A percentile compares a stretch with the other conserved stretches of the same genome.
Conservation (phyloP, 2,113 vertebrate species). For the Panurus biarmicus region DNA sequence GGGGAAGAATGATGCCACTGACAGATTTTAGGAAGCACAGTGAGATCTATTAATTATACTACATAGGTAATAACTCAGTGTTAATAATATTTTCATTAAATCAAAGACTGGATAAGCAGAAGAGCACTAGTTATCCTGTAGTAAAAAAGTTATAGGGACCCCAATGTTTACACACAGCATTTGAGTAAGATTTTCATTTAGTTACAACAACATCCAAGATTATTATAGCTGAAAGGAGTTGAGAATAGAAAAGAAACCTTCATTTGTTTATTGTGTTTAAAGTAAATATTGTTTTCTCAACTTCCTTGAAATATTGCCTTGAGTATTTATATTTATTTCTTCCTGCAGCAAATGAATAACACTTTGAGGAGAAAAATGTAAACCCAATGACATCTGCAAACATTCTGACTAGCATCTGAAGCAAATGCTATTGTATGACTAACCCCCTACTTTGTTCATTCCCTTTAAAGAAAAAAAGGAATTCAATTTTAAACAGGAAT, state of each 20-base stretch:
- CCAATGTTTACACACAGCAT: not conserved
- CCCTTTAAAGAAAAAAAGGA: not conserved
- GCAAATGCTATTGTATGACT: not conserved
- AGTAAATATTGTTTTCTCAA: not conserved
- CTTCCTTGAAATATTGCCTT: not conserved
- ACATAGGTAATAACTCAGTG: not conserved
- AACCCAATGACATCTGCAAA: not conserved
- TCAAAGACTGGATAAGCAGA: not conserved
- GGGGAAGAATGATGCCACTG: not conserved
- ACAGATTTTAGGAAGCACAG: not conserved
- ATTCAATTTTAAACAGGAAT: not conserved
- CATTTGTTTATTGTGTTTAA: not conserved
- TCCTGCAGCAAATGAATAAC: not conserved
- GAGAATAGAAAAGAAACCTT: not conserved
- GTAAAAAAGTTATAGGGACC: not conserved
- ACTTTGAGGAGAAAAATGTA: not conserved
- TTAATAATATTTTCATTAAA: not conserved
- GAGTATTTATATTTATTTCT: not conserved
- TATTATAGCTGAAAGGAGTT: not conserved
- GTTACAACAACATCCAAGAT: not conserved
- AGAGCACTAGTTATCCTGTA: not conserved
- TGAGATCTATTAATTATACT: not conserved
- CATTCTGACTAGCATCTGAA: not conserved
- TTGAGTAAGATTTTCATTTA: not conserved
- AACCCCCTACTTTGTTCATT: not conserved